Conservation (phyloP, 2,113 vertebrate species). For the Aix galericulata region DNA sequence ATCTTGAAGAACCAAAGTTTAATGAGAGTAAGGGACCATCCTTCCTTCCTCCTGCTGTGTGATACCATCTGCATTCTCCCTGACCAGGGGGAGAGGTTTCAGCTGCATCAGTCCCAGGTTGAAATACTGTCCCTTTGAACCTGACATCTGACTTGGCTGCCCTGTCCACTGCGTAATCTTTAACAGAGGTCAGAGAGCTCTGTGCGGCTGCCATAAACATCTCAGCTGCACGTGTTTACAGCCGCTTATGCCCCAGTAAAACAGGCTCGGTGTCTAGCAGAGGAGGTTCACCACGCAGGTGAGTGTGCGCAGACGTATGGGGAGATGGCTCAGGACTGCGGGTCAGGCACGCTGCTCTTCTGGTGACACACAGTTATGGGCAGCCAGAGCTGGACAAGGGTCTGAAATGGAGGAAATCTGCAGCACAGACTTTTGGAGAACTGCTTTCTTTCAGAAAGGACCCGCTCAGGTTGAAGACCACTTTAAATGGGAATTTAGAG, state of each 20-base stretch:
- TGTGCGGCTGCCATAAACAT: neutral
- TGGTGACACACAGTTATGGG: rapidly evolving
- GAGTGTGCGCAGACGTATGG: neutral
- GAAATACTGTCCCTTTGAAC: neutral
- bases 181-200: neutral
- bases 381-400: neutral
- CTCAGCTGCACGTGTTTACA: rapidly evolving
- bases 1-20: neutral
- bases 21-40: neutral
- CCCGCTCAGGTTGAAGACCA: neutral
- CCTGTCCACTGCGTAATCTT: rapidly evolving
- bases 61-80: neutral
- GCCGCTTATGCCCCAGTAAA: neutral
- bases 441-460: neutral
- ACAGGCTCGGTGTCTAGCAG: neutral
- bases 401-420: neutral
- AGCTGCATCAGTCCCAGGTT: neutral
- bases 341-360: neutral
- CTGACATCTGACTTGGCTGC: neutral
- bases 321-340: neutral
- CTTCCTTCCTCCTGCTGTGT: neutral
- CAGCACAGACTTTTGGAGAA: neutral
- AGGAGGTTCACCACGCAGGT: neutral
- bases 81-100: neutral
- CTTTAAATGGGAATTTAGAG: neutral